Evolutionary conservation across 2,113 vertebrate species (phyloP).

Genomic region (Pelecanus crispus): DNA sequence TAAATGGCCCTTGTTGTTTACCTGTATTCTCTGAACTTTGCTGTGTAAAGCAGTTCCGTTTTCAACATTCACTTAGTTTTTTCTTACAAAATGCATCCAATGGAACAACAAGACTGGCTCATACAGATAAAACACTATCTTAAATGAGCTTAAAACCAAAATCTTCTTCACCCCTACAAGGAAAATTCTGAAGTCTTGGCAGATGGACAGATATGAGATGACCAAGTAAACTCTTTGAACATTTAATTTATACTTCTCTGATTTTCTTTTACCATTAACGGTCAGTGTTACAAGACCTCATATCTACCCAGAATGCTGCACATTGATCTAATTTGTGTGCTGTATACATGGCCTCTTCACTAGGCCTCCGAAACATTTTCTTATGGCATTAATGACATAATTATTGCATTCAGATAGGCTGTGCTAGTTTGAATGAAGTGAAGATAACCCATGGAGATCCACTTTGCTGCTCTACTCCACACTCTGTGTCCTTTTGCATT

Average conservation of each 20-base stretch:
- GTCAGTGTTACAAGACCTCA: neutral
- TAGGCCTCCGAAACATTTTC: neutral
- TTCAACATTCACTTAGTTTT: neutral
- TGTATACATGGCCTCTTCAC: neutral
- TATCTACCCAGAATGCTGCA: neutral
- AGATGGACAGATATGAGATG: neutral
- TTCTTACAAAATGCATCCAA: neutral
- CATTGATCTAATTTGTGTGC: neutral
- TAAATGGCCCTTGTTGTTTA: neutral
- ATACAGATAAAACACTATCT: neutral
- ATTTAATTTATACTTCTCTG: neutral
- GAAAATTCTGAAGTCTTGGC: neutral
- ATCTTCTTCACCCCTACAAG: neutral
- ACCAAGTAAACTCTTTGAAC: neutral
- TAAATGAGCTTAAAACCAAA: neutral
- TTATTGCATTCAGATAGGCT: neutral
- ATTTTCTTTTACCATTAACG: neutral
- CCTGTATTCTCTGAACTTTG: neutral
- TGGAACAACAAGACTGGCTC: neutral
- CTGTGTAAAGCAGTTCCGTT: neutral
- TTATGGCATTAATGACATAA: constrained; percentile 26
- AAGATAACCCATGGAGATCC: constrained; percentile 32
- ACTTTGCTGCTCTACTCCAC: constrained; percentile 31
- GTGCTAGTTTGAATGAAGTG: neutral
- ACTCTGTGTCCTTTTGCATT: constrained; percentile 3